These are phyloP conservation scores for Sisyra nigra DNA, from an alignment of 2,888 invertebrate genomes.

Conservation along the genomic window DNA sequence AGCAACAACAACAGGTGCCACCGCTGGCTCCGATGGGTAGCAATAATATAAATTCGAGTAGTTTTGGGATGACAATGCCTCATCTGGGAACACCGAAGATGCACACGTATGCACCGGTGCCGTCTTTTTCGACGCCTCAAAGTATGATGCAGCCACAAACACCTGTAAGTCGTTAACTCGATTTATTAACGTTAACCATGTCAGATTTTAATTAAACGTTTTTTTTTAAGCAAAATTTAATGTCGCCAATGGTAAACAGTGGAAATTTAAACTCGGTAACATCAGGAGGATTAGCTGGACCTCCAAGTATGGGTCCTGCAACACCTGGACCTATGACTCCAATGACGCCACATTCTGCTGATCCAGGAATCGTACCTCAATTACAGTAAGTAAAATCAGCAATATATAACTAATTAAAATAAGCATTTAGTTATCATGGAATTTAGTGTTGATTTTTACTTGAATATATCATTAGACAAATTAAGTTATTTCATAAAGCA, in stretches of 20 bases:
- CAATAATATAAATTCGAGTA: slow-evolving; percentile 33
- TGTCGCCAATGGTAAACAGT: slow-evolving; percentile 64
- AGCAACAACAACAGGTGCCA: slow-evolving; percentile 45
- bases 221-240: slow-evolving; percentile 55
- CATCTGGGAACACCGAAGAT: slow-evolving; percentile 52
- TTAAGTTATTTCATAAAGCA: no score
- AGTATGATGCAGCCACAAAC: slow-evolving; percentile 83
- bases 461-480: neutral
- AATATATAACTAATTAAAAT: no score
- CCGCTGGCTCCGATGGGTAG: slow-evolving; percentile 36
- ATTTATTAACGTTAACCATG: neutral
- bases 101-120: slow-evolving; percentile 53
- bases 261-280: slow-evolving; percentile 25
- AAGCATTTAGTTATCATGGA: neutral
- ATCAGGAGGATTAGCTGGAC: slow-evolving; percentile 28
- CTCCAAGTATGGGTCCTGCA: slow-evolving; percentile 53
- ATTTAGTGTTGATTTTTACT: neutral
- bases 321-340: slow-evolving; percentile 71
- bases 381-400: slow-evolving; percentile 53
- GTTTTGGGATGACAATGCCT: slow-evolving; percentile 41
- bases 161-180: slow-evolving; percentile 39
- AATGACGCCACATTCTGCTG: slow-evolving; percentile 84
- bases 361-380: slow-evolving; percentile 87
- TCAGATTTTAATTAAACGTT: slow-evolving; percentile 1
- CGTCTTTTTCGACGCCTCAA: slow-evolving; percentile 62